Percentiles rank a stretch among this genome's conserved stretches.
Evolutionary conservation across 1,140 invertebrate species (phyloP).

Genomic region (Bilobella aurantiaca): DNA sequence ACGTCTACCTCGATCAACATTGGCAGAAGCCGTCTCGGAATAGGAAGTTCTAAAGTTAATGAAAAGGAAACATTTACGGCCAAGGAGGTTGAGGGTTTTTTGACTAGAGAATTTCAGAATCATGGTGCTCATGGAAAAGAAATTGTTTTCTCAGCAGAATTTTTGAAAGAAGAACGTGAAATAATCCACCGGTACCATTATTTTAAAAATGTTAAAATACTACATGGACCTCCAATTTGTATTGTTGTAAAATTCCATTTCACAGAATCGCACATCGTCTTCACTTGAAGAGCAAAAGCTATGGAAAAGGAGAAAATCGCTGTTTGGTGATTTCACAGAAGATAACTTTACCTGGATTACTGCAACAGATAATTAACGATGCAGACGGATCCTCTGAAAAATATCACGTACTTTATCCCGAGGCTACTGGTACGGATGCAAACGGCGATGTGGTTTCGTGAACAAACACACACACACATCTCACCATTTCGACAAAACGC

Average conservation of each 20-base stretch:
- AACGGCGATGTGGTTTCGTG: too few relatives aligned
- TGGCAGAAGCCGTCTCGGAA: neutral
- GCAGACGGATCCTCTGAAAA: conserved; percentile 2
- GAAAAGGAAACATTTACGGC: neutral
- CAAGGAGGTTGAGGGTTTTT: neutral
- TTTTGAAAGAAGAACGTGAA: conserved; percentile 3
- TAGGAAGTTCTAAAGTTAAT: neutral
- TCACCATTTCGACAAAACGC: too few relatives aligned
- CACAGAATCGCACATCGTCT: neutral
- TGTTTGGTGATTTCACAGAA: conserved; percentile 1
- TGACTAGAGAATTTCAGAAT: neutral
- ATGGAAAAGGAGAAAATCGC: neutral
- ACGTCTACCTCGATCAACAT: neutral
- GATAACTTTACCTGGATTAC: neutral
- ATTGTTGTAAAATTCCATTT: neutral
- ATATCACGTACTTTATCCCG: neutral
- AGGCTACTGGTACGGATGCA: too few relatives aligned
- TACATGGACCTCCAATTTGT: neutral
- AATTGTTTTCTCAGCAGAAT: conserved; percentile 6
- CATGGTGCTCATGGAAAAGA: neutral
- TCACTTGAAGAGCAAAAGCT: conserved; percentile 9
- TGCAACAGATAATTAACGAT: neutral
- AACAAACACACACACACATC: too few relatives aligned
- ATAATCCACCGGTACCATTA: conserved; percentile 6
- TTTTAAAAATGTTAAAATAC: neutral